phyloP scores from a whole-genome alignment of 1,140 invertebrate species.

The Aphaenogaster rudis region DNA sequence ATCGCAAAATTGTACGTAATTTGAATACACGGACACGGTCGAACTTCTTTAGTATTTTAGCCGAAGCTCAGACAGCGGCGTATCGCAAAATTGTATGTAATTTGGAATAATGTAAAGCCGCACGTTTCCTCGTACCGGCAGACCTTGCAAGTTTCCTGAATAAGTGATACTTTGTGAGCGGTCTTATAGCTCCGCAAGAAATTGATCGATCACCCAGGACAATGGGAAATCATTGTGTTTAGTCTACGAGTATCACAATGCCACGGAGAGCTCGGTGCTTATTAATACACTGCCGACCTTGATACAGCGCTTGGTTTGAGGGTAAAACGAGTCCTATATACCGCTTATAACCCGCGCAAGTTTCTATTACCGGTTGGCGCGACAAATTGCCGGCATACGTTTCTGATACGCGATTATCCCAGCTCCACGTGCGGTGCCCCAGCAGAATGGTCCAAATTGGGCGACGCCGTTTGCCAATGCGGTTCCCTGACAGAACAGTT shows the following conservation, averaged over 20 bases:
- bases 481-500: not conserved
- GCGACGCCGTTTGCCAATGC: not conserved
- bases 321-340: slow-evolving; percentile 48
- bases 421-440: too few relatives aligned
- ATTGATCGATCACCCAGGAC: slow-evolving; percentile 51
- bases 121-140: not conserved
- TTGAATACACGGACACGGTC: not conserved
- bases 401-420: slow-evolving; percentile 22
- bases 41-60: slow-evolving; percentile 24
- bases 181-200: slow-evolving; percentile 51
- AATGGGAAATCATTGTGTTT: slow-evolving; percentile 58
- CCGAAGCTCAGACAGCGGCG: not conserved
- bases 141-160: slow-evolving; percentile 56
- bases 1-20: not conserved
- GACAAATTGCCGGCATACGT: slow-evolving; percentile 21
- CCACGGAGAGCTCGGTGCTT: slow-evolving; percentile 27
- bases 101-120: slow-evolving; percentile 44
- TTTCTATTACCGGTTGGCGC: slow-evolving; percentile 30
- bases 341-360: slow-evolving; percentile 24
- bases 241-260: slow-evolving; percentile 50
- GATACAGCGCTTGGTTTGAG: slow-evolving; percentile 40
- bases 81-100: slow-evolving; percentile 31
- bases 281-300: slow-evolving; percentile 56
- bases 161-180: slow-evolving; percentile 51
- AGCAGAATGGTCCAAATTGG: not conserved